Percentiles rank a stretch among this genome's conserved stretches.
phyloP scores from a whole-genome alignment of 2,888 invertebrate genomes.

The Elegia similella region DNA sequence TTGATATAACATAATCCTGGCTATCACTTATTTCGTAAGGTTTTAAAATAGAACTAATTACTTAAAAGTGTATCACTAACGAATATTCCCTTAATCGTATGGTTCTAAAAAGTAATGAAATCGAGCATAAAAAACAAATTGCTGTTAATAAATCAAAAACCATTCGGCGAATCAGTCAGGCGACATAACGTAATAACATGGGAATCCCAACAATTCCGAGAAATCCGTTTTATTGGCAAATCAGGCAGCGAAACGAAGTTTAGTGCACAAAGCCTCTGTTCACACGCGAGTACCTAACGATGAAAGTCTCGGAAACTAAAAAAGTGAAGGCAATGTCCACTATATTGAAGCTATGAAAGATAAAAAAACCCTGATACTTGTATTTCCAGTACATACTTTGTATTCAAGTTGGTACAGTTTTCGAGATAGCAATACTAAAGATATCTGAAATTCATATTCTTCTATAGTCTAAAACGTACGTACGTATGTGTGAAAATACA shows the following conservation, averaged over 20 bases:
- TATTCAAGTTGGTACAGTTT: too few relatives aligned
- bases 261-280: constrained; percentile 24
- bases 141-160: constrained; percentile 3
- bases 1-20: too few relatives aligned
- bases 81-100: too few relatives aligned
- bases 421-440: too few relatives aligned
- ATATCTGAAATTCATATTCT: too few relatives aligned
- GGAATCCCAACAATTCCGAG: background rate
- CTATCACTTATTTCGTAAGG: background rate
- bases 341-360: too few relatives aligned
- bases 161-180: constrained; percentile 10
- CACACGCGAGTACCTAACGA: constrained; percentile 36
- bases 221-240: constrained; percentile 6
- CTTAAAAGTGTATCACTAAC: background rate
- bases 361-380: too few relatives aligned
- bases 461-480: too few relatives aligned
- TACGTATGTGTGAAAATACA: too few relatives aligned
- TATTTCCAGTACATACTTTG: too few relatives aligned
- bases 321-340: background rate
- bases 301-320: constrained; percentile 44
- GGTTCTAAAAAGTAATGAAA: background rate
- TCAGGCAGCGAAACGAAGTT: background rate
- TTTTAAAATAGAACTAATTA: background rate
- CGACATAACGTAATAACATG: background rate
- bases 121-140: constrained; percentile 1